Conservation (phyloP, 2,888 invertebrate genomes). For the Protophormia terraenovae region DNA sequence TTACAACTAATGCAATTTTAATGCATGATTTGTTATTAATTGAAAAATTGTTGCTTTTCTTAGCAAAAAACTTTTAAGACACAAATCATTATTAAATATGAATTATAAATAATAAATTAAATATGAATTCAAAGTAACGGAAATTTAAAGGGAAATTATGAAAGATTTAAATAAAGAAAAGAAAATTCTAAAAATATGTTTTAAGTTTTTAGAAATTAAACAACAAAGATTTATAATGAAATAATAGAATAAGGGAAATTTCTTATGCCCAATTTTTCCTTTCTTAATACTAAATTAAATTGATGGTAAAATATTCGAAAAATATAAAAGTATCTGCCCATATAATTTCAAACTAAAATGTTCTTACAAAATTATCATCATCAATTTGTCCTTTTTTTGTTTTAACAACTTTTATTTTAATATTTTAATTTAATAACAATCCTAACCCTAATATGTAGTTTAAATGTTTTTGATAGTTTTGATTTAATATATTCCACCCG, state of each 20-base stretch:
- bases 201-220: no score
- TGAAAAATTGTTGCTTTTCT: conserved; percentile 72
- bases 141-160: conserved; percentile 17
- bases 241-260: no score
- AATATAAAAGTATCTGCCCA: conserved; percentile 2
- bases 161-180: no score
- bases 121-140: conserved; percentile 30
- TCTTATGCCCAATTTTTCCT: no score
- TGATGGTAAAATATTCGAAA: neutral
- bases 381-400: neutral
- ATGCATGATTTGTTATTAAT: conserved; percentile 80
- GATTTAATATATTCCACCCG: conserved; percentile 73
- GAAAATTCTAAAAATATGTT: no score
- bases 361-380: neutral
- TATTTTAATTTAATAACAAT: conserved; percentile 69
- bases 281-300: neutral
- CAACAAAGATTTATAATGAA: no score
- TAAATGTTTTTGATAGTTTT: conserved; percentile 74
- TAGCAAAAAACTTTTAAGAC: conserved; percentile 32
- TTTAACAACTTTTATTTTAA: conserved; percentile 12
- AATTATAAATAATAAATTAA: conserved; percentile 29
- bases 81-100: conserved; percentile 61
- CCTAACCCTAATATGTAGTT: conserved; percentile 50
- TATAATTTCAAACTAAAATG: conserved; percentile 7
- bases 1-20: conserved; percentile 78